phyloP scores from a whole-genome alignment of 2,113 vertebrate species.

The Colaptes auratus region DNA sequence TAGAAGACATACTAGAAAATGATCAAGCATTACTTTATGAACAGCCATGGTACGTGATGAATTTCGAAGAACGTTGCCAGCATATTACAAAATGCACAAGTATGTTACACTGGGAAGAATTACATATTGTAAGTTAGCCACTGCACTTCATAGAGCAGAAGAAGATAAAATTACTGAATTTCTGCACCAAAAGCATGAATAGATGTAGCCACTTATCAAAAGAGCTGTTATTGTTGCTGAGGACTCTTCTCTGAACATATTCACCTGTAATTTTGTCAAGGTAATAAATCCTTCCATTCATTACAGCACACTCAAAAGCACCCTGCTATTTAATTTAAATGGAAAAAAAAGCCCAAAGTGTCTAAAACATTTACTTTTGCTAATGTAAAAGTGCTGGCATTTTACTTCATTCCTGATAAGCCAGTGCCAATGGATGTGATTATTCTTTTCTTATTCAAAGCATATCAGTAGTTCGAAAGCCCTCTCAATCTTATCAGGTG shows the following conservation, averaged over 20 bases:
- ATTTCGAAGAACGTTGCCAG: constrained; percentile 12
- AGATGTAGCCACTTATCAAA: constrained; percentile 69
- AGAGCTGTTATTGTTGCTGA: constrained; percentile 61
- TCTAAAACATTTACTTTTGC: constrained; percentile 86
- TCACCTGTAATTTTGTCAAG: constrained; percentile 74
- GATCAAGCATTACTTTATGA: constrained; percentile 27
- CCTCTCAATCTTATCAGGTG: constrained; percentile 84
- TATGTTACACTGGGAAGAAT: not conserved
- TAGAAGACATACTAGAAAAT: not conserved
- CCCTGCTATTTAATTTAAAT: constrained; percentile 74
- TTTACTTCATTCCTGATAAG: constrained; percentile 84
- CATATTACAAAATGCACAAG: not conserved
- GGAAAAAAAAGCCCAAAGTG: constrained; percentile 72
- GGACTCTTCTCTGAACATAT: constrained; percentile 70
- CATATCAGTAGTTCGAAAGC: constrained; percentile 84
- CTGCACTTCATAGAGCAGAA: constrained; percentile 23
- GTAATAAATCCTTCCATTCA: constrained; percentile 79
- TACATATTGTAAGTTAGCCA: constrained; percentile 4
- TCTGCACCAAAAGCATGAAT: constrained; percentile 54
- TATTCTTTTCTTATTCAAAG: constrained; percentile 87
- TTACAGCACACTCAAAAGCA: constrained; percentile 68
- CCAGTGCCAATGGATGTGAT: constrained; percentile 82
- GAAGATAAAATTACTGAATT: constrained; percentile 56
- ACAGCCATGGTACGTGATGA: not conserved
- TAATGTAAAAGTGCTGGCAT: constrained; percentile 85